Base-by-base conservation (phyloP, 2,888 invertebrate genomes). In the Patella depressa region DNA sequence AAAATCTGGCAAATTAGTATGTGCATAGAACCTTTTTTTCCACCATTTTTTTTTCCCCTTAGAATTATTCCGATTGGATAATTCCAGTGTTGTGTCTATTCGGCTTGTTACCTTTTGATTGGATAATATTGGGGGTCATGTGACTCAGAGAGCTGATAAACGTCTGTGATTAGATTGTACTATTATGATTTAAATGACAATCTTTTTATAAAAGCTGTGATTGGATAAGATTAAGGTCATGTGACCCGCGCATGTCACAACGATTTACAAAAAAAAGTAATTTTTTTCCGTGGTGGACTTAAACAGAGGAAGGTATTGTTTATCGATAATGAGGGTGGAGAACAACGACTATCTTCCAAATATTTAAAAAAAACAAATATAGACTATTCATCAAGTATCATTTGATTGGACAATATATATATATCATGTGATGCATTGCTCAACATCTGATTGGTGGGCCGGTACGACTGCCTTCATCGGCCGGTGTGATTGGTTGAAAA, bases 391-490 rank as follows among this genome's bases (percentile, higher is more conserved):
- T 45, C 45, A 45, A 45, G 24, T 24, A 65, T 65, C 65, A 65
- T 65, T 65, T 65, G 65, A 65, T 65, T 65, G 65, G 65, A 65
- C 65, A 65, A 65, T 65, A 19, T 24, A 65, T 65, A 65, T 45
- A 57, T 65, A 65, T 65, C 65, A 65, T 65, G 65, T 65, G 65
- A 65, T 65, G 65, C 65, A 65, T 65, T 65, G 65, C 65, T 65
- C 65, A 65, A 65, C 65, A 65, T 65, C 65, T 65, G 65, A 65
- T 65, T 65, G 65, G 65, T 24, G 19, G 65, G 65, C 19, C 65
- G 65, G 24, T 65, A 19, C 65, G 19, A 24, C 65, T 65, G 65
- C 65, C 65, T 65, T 65, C 65, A 19, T 65, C 65, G 65, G 65
- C 65, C 24, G 65, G 19, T 24, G 65, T 65, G 65, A 65, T 65